phyloP scores from a whole-genome alignment of 2,797 vertebrate genomes.

The Ispidina picta region DNA sequence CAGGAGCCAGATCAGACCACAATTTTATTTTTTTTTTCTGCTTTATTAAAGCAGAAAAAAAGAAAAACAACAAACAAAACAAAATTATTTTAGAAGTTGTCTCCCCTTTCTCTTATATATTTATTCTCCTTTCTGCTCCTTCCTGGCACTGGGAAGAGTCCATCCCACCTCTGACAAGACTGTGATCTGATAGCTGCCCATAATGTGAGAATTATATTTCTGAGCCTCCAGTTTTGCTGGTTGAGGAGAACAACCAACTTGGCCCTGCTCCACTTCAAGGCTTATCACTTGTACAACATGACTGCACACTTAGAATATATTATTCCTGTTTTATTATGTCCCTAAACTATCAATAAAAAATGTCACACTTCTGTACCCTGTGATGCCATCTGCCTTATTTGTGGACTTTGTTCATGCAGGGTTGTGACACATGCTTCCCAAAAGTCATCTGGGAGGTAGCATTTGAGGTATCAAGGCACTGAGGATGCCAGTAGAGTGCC shows the following conservation, averaged over 20 bases:
- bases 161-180: background rate
- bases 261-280: background rate
- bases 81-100: background rate
- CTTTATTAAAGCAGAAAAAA: background rate
- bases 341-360: background rate
- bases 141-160: background rate
- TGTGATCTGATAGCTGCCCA: accelerated
- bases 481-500: background rate
- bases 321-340: background rate
- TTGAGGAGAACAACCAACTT: background rate
- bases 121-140: background rate
- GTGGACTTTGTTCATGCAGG: background rate
- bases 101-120: background rate
- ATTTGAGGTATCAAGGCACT: background rate
- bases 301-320: background rate
- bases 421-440: background rate
- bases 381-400: background rate
- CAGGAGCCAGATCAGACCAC: conserved; percentile 12
- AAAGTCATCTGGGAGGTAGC: background rate
- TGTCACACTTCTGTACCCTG: conserved; percentile 12
- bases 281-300: accelerated
- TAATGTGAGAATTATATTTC: background rate
- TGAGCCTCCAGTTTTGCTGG: background rate
- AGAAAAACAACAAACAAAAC: background rate
- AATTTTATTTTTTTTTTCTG: conserved; percentile 27